Percentiles rank a stretch among this genome's conserved stretches.
Evolutionary conservation across 2,113 vertebrate species (phyloP).

Genomic region (western clawed frog (Xenopus tropicalis)): UCB_Xtro_10.0 CM004443.2:181672501-181673000

Average conservation of each 20-base stretch:
- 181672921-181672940: not conserved
- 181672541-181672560: too few species aligned
- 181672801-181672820: not conserved
- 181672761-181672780: not conserved
- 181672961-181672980: not conserved
- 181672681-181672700: too few species aligned
- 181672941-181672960: not conserved
- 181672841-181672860: not conserved
- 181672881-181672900: not conserved
- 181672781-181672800: not conserved
- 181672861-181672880: not conserved
- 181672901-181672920: not conserved
- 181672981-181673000: not conserved
- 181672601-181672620: too few species aligned
- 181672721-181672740: not conserved
- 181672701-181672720: too few species aligned
- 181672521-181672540: too few species aligned
- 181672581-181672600: too few species aligned
- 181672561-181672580: too few species aligned
- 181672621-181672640: too few species aligned
- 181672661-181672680: too few species aligned
- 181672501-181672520: too few species aligned
- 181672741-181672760: not conserved
- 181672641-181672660: too few species aligned
- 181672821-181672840: constrained; percentile 2